Evolutionary conservation across 1,140 invertebrate species (phyloP).

Genomic region (Bombus picipes): DNA sequence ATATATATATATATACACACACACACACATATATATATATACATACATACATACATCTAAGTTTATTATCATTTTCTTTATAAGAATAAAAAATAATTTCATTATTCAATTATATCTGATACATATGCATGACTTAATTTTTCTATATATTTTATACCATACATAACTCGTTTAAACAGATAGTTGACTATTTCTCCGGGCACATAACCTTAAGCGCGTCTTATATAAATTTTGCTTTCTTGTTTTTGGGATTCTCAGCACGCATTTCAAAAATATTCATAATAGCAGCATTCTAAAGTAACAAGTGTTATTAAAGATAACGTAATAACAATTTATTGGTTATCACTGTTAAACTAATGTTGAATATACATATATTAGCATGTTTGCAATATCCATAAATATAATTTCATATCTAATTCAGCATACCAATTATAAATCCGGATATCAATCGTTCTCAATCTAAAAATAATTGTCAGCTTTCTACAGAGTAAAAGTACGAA

Average conservation of each 20-base stretch:
- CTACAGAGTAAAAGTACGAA: background rate
- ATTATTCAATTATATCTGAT: background rate
- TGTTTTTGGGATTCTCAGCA: too few relatives aligned
- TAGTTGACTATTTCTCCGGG: constrained; percentile 20
- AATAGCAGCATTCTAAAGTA: background rate
- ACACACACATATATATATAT: background rate
- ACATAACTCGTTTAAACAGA: background rate
- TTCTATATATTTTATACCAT: background rate
- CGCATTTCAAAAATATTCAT: background rate
- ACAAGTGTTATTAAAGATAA: constrained; percentile 28
- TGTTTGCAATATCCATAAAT: constrained; percentile 15
- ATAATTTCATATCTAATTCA: background rate
- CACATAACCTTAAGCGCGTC: background rate
- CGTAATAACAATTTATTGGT: constrained; percentile 57
- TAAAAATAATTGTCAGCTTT: background rate
- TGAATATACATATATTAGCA: constrained; percentile 26
- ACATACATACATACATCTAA: background rate
- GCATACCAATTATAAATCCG: background rate
- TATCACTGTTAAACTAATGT: constrained; percentile 40
- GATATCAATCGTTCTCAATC: background rate
- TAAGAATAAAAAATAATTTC: background rate
- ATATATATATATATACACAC: too few relatives aligned
- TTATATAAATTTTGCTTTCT: background rate
- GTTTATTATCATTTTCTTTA: background rate
- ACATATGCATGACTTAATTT: too few relatives aligned